Evolutionary conservation across 2,888 invertebrate genomes (phyloP).

Genomic region (Drosophila quinaria): DNA sequence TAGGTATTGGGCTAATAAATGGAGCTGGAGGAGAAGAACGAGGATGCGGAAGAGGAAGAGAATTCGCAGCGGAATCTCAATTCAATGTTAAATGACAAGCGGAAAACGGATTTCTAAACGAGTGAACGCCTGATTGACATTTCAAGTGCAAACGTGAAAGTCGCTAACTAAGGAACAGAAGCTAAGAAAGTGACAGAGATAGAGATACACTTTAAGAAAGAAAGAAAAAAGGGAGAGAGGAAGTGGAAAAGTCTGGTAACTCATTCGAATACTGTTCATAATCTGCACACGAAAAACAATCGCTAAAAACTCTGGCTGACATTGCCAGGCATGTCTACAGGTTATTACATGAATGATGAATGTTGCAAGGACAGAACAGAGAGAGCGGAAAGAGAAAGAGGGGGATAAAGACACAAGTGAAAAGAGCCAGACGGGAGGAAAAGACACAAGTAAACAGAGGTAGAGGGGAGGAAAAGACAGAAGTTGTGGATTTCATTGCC

Average conservation of each 20-base stretch:
- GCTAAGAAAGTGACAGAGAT: constrained; percentile 4
- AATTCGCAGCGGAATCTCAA: constrained; percentile 14
- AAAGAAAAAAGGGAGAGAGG: not conserved
- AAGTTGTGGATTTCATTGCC: constrained; percentile 64
- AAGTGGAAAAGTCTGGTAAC: not conserved
- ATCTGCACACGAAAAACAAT: constrained; percentile 41
- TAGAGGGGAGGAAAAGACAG: constrained; percentile 7
- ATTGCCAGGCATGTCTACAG: constrained; percentile 23
- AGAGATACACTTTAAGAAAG: not conserved
- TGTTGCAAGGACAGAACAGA: constrained; percentile 6
- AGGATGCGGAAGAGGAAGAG: not conserved
- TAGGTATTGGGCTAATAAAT: not conserved
- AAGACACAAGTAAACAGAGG: not conserved
- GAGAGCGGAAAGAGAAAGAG: not conserved
- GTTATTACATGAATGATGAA: constrained; percentile 37
- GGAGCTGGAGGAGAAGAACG: not conserved
- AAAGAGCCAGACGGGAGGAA: not conserved
- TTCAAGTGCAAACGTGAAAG: constrained; percentile 45
- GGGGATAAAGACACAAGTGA: not conserved
- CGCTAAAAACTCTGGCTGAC: constrained; percentile 21
- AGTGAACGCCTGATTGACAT: constrained; percentile 69
- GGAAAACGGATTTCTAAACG: constrained; percentile 77
- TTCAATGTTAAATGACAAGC: constrained; percentile 67
- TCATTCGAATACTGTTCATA: constrained; percentile 41
- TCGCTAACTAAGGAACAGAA: constrained; percentile 3